phyloP scores from a whole-genome alignment of 2,113 vertebrate genomes.

The Equus quagga region DNA sequence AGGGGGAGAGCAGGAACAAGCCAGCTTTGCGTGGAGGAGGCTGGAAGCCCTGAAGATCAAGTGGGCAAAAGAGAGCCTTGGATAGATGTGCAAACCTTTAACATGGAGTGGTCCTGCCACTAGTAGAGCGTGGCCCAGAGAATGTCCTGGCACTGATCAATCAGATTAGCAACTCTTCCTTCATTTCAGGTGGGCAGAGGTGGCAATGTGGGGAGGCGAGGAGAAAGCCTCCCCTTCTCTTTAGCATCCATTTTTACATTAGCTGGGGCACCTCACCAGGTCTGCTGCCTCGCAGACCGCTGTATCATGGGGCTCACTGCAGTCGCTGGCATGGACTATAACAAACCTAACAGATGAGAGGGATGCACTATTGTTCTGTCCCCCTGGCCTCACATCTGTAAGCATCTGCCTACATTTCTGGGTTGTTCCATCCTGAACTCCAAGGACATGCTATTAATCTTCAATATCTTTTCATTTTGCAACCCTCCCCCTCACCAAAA shows the following conservation, averaged over 20 bases:
- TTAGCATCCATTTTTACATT: rapidly evolving
- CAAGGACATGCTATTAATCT: not conserved
- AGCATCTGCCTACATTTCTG: not conserved
- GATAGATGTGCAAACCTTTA: not conserved
- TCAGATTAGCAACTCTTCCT: not conserved
- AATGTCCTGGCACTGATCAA: not conserved
- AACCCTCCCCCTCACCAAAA: not conserved
- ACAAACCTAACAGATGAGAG: not conserved
- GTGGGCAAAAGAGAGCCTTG: not conserved
- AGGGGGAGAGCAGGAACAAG: too few species aligned
- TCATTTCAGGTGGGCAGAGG: not conserved
- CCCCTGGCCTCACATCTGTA: not conserved
- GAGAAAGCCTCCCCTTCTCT: not conserved
- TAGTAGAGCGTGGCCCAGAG: not conserved
- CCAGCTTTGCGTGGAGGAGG: not conserved
- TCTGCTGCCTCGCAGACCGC: rapidly evolving
- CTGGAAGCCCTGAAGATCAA: not conserved
- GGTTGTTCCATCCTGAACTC: not conserved
- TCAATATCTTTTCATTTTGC: not conserved
- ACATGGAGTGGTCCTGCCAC: not conserved
- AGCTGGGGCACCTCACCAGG: not conserved
- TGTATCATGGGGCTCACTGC: not conserved
- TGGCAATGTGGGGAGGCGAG: not conserved
- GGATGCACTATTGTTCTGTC: not conserved
- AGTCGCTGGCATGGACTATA: not conserved